phyloP scores from a whole-genome alignment of 1,140 invertebrate genomes.

The Papilio helenus region DNA sequence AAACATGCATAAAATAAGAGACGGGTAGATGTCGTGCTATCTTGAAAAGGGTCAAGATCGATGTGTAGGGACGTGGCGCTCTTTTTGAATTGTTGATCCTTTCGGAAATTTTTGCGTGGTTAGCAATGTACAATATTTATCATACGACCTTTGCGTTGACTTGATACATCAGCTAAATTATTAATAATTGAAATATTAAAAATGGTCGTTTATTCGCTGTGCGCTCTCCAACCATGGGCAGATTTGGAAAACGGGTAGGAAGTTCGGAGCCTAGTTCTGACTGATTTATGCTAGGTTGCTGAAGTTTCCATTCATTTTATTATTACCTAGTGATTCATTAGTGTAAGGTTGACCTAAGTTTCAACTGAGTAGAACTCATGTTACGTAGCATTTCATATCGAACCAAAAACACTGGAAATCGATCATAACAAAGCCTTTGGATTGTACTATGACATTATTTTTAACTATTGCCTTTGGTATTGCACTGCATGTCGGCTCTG shows the following conservation, averaged over 20 bases:
- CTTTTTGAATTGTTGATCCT: constrained; percentile 1
- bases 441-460: not conserved
- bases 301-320: too few species aligned
- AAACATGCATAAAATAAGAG: constrained; percentile 19
- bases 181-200: not conserved
- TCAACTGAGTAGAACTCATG: too few species aligned
- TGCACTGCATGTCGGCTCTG: not conserved
- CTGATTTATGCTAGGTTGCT: too few species aligned
- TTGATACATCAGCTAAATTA: not conserved
- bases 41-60: constrained; percentile 26
- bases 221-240: too few species aligned
- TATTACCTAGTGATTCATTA: too few species aligned
- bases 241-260: too few species aligned
- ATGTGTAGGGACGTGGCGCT: not conserved
- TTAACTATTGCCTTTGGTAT: not conserved
- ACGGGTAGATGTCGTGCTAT: constrained; percentile 24
- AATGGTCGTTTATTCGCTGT: too few species aligned
- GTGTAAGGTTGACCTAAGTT: too few species aligned
- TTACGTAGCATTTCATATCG: too few species aligned
- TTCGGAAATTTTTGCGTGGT: not conserved
- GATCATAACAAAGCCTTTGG: not conserved
- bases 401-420: too few species aligned
- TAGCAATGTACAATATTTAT: not conserved
- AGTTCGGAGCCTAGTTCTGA: too few species aligned
- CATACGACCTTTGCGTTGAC: not conserved